Conservation (phyloP, 2,113 vertebrate genomes). For the Oreamnos americanus region DNA sequence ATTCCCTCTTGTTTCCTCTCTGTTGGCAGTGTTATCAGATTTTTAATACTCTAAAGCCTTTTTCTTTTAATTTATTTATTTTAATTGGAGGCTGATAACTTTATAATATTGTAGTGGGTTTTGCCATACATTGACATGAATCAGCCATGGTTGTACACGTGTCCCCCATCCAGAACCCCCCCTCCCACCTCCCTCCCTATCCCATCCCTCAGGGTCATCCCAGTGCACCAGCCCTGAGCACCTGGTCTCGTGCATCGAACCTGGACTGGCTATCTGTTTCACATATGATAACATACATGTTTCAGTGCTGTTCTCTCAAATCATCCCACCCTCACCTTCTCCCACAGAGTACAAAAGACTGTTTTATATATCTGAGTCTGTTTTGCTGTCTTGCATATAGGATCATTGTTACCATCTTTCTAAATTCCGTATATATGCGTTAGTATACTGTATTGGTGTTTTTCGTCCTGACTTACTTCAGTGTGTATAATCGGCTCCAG, state of each 20-base stretch:
- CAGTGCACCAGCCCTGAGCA: neutral
- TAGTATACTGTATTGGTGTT: neutral
- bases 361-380: neutral
- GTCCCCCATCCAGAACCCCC: neutral
- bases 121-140: neutral
- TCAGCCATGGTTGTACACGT: neutral
- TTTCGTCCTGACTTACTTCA: neutral
- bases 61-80: neutral
- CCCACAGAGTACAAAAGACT: neutral
- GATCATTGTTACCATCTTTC: neutral
- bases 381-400: neutral
- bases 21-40: neutral
- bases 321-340: neutral
- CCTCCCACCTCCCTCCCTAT: neutral
- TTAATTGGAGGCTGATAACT: neutral
- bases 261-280: neutral
- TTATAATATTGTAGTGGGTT: neutral
- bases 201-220: neutral
- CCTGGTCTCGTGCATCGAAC: neutral
- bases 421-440: neutral
- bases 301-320: neutral
- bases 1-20: neutral
- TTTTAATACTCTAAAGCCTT: neutral
- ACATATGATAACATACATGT: neutral
- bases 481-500: neutral